A percentile compares a stretch with the other conserved stretches of the same genome.
These are phyloP conservation scores for Campylomormyrus numenius DNA, from an alignment of 2,113 vertebrate genomes.

Conservation along the genomic window DNA sequence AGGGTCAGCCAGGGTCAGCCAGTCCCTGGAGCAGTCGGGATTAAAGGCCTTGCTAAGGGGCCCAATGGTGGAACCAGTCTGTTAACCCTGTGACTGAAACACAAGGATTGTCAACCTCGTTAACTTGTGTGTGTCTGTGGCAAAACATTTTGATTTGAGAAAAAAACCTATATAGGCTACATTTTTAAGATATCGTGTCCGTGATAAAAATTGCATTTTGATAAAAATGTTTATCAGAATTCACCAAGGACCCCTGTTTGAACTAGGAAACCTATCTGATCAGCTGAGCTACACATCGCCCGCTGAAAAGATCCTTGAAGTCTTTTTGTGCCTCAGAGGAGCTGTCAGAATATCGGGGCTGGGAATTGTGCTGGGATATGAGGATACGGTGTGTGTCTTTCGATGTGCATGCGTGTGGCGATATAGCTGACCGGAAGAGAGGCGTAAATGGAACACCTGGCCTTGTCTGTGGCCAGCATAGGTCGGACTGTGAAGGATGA, in stretches of 20 bases:
- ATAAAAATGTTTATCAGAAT: neutral
- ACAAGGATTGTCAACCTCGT: neutral
- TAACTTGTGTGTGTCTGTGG: neutral
- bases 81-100: neutral
- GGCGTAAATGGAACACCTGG: neutral
- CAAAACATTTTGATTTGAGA: neutral
- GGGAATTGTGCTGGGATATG: neutral
- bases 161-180: neutral
- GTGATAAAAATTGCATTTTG: neutral
- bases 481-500: neutral
- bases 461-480: neutral
- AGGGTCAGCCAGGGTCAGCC: neutral
- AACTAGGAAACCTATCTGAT: neutral
- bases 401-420: neutral
- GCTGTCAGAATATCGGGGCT: constrained; percentile 5
- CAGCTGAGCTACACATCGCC: neutral
- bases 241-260: neutral
- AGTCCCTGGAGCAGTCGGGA: neutral
- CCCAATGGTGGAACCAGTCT: neutral
- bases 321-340: constrained; percentile 51
- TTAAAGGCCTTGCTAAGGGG: neutral
- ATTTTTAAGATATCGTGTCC: neutral
- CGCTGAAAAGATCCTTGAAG: constrained; percentile 49
- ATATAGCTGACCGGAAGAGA: neutral
- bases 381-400: neutral